These are phyloP conservation scores for Apamea anceps DNA, from an alignment of 2,888 invertebrate genomes.

Conservation along the genomic window DNA sequence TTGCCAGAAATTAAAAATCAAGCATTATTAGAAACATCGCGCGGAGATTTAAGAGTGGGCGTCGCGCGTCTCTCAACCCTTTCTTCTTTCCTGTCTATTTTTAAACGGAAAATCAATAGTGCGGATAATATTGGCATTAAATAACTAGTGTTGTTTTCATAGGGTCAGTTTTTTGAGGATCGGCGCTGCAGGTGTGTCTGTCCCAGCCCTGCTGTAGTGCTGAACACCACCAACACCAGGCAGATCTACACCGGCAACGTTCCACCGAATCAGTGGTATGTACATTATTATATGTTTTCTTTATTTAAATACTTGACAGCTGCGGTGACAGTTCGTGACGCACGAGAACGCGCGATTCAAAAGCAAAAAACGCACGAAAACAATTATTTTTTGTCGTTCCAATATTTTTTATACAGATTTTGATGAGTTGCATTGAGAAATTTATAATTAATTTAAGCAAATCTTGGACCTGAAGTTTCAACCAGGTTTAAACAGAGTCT, in stretches of 20 bases:
- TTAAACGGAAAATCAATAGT: not conserved
- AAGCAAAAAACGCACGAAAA: too few relatives aligned
- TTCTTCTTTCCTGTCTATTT: not conserved
- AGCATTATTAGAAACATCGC: not conserved
- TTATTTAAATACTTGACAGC: not conserved
- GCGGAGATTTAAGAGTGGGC: not conserved
- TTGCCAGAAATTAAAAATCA: not conserved
- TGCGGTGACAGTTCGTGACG: not conserved
- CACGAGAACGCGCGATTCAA: too few relatives aligned
- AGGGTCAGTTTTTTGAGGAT: constrained; percentile 91
- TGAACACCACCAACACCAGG: constrained; percentile 87
- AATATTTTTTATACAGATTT: not conserved
- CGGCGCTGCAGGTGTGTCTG: constrained; percentile 95
- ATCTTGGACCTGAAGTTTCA: not conserved
- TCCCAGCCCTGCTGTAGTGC: constrained; percentile 92
- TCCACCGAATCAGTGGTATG: constrained; percentile 93
- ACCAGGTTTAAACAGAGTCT: not conserved
- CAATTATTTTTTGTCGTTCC: not conserved
- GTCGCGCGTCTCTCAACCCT: not conserved
- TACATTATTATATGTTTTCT: not conserved
- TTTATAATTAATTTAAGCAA: too few relatives aligned
- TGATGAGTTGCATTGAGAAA: not conserved
- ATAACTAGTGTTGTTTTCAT: constrained; percentile 3
- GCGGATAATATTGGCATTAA: not conserved
- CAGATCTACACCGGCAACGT: constrained; percentile 93